Conservation (phyloP, 2,113 vertebrate species). For the Onychostoma macrolepis region DNA sequence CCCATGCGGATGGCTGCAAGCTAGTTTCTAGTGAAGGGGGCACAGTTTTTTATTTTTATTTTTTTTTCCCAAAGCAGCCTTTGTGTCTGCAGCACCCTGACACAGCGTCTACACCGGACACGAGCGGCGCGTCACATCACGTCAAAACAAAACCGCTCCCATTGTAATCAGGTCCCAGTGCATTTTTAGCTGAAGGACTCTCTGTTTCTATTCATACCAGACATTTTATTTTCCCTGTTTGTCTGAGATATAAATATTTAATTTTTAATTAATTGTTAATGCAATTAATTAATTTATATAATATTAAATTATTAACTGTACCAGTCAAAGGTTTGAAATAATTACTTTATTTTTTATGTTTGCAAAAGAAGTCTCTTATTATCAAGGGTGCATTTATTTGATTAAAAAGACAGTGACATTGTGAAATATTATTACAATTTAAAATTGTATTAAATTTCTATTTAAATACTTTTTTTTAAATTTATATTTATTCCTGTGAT, state of each 20-base stretch:
- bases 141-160: conserved; percentile 8
- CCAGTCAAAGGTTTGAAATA: no score
- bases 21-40: conserved; percentile 16
- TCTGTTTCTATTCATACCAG: not conserved
- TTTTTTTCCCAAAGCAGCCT: not conserved
- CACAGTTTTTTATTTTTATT: not conserved
- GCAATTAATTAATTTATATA: not conserved
- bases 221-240: not conserved
- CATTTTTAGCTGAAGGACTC: not conserved
- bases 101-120: not conserved
- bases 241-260: not conserved
- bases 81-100: not conserved
- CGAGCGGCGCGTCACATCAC: not conserved
- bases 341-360: no score
- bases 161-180: not conserved
- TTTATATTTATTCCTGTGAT: no score
- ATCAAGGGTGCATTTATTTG: no score
- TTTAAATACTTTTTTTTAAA: no score
- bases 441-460: no score
- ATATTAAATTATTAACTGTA: no score
- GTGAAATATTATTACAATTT: no score
- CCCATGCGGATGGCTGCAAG: not conserved
- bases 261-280: not conserved
- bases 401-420: no score
- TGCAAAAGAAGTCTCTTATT: no score